Evolutionary conservation across 2,113 vertebrate genomes (phyloP), one percentile per base, ranked within the genome.

Genomic region (Leptobrachium leishanense): DNA sequence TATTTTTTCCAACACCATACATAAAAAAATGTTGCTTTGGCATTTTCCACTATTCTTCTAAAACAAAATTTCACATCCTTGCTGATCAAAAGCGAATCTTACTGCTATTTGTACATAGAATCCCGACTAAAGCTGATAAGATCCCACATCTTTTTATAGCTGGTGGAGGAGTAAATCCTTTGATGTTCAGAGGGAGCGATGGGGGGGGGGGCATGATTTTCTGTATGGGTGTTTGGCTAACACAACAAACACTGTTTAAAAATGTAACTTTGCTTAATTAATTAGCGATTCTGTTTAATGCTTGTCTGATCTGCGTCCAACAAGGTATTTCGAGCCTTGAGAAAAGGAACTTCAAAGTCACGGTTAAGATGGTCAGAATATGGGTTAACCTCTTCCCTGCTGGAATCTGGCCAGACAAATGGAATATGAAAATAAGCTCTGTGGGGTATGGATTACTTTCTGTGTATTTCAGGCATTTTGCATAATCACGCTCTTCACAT

Each of bases 191-290:
- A 89, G 87, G 89, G 82, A 92, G 84, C 86, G 84, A 57, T 92
- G 90, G 46, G 20, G 94, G 94, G 90, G 90, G 90, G 94, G 94
- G 90, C 89, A 90, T 90, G 89, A 92, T 94, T 91, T 95, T 96
- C 94, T 96, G 93, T 96, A 95, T 93, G 91, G 94, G 92, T 91
- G 92, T 95, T 95, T 98, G 96, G 96, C 97, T 94, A 95, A 92
- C 92, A 96, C 93, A 97, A 97, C 95, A 98, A 99, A 98, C 95
- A 96, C 92, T 95, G 95, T 97, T 97, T 97, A 95, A 95, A 79
- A 95, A 95, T 98, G 96, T 97, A 96, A 98, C 96, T 98, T 94
- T 94, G 95, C 96, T 98, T 98, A 98, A 98, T 98, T 98, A 99
- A 98, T 98, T 99, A 98, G 95, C 93, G 93, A 98, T 97, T 99